Percentiles rank a stretch among this genome's conserved stretches.
phyloP scores from a whole-genome alignment of 2,113 vertebrate genomes.

The Acrocephalus arundinaceus region DNA sequence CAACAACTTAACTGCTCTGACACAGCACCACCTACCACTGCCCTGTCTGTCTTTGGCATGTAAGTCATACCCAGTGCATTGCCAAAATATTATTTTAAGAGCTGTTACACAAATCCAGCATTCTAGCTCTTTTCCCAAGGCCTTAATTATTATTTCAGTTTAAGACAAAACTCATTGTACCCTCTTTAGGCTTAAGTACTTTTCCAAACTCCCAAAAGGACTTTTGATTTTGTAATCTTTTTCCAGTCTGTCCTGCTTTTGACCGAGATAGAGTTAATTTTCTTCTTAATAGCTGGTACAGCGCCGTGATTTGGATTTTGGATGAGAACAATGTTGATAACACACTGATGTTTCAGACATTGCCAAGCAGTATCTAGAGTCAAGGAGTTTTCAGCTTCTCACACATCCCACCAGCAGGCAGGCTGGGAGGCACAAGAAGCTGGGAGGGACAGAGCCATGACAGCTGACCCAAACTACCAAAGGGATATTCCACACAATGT shows the following conservation, averaged over 20 bases:
- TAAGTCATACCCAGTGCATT: not conserved
- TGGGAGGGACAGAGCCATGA: not conserved
- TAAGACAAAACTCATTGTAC: not conserved
- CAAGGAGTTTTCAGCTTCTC: not conserved
- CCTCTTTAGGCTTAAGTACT: not conserved
- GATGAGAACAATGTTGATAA: not conserved
- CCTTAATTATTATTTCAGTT: not conserved
- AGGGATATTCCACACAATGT: not conserved
- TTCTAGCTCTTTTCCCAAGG: not conserved
- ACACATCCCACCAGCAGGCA: not conserved
- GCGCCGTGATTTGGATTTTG: not conserved
- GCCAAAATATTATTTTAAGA: not conserved
- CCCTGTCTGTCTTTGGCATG: not conserved
- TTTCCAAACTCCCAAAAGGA: not conserved
- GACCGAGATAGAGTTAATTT: not conserved
- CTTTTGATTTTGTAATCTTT: not conserved
- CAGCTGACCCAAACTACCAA: not conserved
- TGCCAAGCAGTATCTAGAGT: not conserved
- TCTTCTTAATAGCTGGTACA: not conserved
- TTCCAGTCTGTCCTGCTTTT: not conserved
- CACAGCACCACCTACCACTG: not conserved
- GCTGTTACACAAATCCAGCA: not conserved
- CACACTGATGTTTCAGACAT: not conserved
- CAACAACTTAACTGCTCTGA: not conserved
- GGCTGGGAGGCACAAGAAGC: not conserved